phyloP scores from a whole-genome alignment of 2,113 vertebrate species.

The Cromileptes altivelis region DNA sequence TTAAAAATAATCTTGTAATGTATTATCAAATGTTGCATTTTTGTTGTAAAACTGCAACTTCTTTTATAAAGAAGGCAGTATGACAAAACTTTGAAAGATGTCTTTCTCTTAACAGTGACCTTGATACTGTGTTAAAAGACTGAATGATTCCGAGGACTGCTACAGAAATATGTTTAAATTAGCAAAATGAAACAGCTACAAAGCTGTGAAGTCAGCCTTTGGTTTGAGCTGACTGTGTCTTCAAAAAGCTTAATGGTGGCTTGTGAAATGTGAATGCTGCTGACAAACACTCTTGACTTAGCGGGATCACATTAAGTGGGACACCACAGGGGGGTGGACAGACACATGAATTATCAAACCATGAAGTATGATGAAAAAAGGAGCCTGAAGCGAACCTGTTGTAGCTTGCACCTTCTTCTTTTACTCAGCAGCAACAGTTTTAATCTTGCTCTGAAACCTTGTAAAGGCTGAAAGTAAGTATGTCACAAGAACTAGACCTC shows the following conservation, averaged over 20 bases:
- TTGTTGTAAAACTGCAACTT: no score
- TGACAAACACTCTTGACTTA: slow-evolving; percentile 8
- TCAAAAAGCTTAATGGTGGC: not conserved
- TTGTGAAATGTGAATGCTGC: not conserved
- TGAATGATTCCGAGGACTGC: not conserved
- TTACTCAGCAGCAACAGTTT: slow-evolving; percentile 7
- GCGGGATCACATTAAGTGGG: not conserved
- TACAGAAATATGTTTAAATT: not conserved
- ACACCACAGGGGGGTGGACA: not conserved
- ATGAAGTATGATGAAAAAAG: not conserved
- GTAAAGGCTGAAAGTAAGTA: slow-evolving; percentile 11
- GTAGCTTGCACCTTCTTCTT: slow-evolving; percentile 2
- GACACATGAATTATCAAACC: not conserved
- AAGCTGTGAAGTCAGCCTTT: not conserved
- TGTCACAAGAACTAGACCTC: not conserved
- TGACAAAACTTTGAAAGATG: no score
- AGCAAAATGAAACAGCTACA: not conserved
- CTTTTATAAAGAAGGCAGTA: no score
- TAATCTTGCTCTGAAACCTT: slow-evolving; percentile 18
- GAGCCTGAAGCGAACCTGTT: not conserved
- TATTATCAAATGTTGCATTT: no score
- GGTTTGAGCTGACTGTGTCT: no score
- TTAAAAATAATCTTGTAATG: no score
- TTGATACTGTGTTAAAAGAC: no score
- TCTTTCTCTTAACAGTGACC: no score